phyloP scores from a whole-genome alignment of 2,888 invertebrate genomes.

The Pandemis heparana region DNA sequence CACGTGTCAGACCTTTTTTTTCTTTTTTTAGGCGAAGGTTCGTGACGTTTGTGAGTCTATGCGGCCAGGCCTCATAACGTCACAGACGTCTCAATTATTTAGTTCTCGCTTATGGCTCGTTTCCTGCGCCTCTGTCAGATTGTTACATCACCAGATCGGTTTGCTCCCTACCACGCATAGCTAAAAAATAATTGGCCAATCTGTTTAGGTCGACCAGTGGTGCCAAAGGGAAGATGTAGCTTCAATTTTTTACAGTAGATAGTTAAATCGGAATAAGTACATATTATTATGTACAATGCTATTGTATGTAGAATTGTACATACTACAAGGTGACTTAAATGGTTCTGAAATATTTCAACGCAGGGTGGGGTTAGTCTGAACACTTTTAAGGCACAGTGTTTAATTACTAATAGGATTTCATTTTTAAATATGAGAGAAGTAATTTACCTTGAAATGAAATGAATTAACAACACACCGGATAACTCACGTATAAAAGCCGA shows the following conservation, averaged over 20 bases:
- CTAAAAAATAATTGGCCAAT: constrained; percentile 16
- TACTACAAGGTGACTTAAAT: too few relatives aligned
- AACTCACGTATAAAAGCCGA: too few relatives aligned
- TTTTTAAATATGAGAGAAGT: too few relatives aligned
- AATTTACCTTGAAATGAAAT: too few relatives aligned
- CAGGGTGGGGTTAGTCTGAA: too few relatives aligned
- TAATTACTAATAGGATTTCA: too few relatives aligned
- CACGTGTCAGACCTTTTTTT: constrained; percentile 16
- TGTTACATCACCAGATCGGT: constrained; percentile 33
- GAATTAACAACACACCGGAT: too few relatives aligned
- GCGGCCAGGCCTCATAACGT: constrained; percentile 54
- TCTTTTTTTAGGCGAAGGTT: constrained; percentile 7
- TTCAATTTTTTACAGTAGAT: background rate
- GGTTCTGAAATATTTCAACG: too few relatives aligned
- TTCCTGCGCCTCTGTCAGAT: constrained; percentile 53
- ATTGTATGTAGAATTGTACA: too few relatives aligned
- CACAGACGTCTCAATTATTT: constrained; percentile 68
- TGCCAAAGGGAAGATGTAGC: background rate
- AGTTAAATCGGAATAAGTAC: background rate
- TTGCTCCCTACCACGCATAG: constrained; percentile 14
- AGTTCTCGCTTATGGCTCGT: constrained; percentile 64
- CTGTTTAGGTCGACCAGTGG: background rate
- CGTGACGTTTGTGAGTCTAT: constrained; percentile 46
- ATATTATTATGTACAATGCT: too few relatives aligned
- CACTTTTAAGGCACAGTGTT: too few relatives aligned